A percentile compares a stretch with the other conserved stretches of the same genome.
phyloP scores from a whole-genome alignment of 1,140 invertebrate genomes.

The Eufriesea mexicana region DNA sequence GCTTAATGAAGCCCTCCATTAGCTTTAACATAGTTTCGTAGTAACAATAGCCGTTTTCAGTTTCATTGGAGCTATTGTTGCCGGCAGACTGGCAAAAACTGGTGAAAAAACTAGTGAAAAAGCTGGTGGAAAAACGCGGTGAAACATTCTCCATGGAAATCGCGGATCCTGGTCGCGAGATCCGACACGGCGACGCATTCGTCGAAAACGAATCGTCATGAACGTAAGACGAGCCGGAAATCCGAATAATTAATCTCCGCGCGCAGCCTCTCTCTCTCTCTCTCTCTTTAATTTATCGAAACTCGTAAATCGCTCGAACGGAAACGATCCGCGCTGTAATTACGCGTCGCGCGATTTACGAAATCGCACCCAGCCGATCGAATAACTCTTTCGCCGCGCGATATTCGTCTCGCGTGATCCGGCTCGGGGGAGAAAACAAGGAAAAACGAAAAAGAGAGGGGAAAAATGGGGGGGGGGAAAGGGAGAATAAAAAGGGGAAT shows the following conservation, averaged over 20 bases:
- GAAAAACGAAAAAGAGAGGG: too few relatives aligned
- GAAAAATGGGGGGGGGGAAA: too few relatives aligned
- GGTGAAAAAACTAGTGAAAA: neutral
- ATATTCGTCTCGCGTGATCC: neutral
- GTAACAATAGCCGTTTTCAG: conserved; percentile 23
- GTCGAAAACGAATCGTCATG: neutral
- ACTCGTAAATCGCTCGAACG: neutral
- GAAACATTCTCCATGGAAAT: neutral
- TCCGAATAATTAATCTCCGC: neutral
- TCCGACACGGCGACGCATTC: too few relatives aligned
- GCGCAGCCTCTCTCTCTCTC: neutral
- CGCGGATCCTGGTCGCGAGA: too few relatives aligned
- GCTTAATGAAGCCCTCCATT: neutral
- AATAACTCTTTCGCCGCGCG: neutral
- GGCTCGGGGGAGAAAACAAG: too few relatives aligned
- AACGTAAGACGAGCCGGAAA: neutral
- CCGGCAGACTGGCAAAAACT: neutral
- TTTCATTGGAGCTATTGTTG: conserved; percentile 9
- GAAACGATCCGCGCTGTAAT: neutral
- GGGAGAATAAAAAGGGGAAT: neutral
- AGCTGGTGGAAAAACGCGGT: neutral
- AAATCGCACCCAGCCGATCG: neutral
- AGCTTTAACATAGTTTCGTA: neutral
- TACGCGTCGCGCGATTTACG: neutral
- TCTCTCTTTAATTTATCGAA: neutral